phyloP scores from a whole-genome alignment of 2,888 invertebrate genomes.

The Octonoba sinensis region DNA sequence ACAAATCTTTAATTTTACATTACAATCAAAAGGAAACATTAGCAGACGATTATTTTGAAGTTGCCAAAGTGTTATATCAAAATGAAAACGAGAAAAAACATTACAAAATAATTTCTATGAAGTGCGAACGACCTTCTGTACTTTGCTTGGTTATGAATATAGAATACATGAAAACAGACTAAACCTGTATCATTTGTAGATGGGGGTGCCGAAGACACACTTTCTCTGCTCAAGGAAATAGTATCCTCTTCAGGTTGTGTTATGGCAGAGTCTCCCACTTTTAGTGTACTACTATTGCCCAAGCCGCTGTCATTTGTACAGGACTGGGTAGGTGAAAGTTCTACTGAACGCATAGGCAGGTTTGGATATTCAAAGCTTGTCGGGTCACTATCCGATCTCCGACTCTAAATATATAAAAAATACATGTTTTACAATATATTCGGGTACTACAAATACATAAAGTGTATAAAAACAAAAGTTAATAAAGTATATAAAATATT shows the following conservation, averaged over 20 bases:
- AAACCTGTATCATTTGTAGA: slow-evolving; percentile 27
- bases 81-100: no score
- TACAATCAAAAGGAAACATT: neutral
- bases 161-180: no score
- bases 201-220: slow-evolving; percentile 26
- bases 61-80: no score
- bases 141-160: no score
- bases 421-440: no score
- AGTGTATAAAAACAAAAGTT: no score
- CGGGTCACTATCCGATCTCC: slow-evolving; percentile 42
- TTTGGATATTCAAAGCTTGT: neutral
- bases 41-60: no score
- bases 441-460: no score
- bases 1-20: neutral
- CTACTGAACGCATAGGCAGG: slow-evolving; percentile 11
- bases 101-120: no score
- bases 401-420: slow-evolving; percentile 26
- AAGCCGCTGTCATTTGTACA: slow-evolving; percentile 14
- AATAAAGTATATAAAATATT: no score
- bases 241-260: neutral
- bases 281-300: slow-evolving; percentile 9
- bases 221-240: neutral
- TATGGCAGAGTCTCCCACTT: neutral
- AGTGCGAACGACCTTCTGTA: no score
- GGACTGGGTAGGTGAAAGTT: neutral